Conservation (phyloP, 2,888 invertebrate species). For the Eupithecia exiguata region DNA sequence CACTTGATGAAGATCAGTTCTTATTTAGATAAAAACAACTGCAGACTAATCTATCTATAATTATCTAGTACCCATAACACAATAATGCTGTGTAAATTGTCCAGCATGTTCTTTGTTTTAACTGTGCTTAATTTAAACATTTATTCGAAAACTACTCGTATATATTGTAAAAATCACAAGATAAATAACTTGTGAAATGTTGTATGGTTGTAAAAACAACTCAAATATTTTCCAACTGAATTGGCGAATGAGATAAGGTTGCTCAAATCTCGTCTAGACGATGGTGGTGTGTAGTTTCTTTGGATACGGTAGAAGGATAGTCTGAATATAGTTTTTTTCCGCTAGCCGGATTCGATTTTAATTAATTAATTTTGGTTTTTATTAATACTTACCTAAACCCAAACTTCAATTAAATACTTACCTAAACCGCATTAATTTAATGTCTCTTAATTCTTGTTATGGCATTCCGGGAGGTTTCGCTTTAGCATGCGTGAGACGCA, state of each 20-base stretch:
- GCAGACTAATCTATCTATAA: no score
- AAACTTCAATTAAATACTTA: no score
- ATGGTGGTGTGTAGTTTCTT: not conserved
- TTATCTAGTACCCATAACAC: no score
- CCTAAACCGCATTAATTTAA: slow-evolving; percentile 70
- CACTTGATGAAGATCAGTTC: not conserved
- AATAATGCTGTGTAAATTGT: no score
- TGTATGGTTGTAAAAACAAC: not conserved
- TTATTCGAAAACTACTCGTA: not conserved
- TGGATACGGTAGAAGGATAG: not conserved
- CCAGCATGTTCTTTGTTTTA: no score
- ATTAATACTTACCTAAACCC: slow-evolving; percentile 50
- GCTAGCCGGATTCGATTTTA: not conserved
- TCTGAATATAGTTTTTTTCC: not conserved
- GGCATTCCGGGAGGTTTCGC: slow-evolving; percentile 68
- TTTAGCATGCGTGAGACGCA: slow-evolving; percentile 69
- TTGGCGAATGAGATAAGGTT: not conserved
- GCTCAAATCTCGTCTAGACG: not conserved
- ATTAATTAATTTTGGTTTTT: no score
- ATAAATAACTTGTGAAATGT: not conserved
- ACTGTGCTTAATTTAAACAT: not conserved
- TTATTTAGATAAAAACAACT: not conserved
- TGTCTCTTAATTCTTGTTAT: slow-evolving; percentile 70
- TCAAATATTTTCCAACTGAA: not conserved
- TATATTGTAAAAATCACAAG: not conserved